phyloP scores from a whole-genome alignment of 30 jellyfish, hydroid and myxozoan species.

The Nemopilema nomurai region DNA sequence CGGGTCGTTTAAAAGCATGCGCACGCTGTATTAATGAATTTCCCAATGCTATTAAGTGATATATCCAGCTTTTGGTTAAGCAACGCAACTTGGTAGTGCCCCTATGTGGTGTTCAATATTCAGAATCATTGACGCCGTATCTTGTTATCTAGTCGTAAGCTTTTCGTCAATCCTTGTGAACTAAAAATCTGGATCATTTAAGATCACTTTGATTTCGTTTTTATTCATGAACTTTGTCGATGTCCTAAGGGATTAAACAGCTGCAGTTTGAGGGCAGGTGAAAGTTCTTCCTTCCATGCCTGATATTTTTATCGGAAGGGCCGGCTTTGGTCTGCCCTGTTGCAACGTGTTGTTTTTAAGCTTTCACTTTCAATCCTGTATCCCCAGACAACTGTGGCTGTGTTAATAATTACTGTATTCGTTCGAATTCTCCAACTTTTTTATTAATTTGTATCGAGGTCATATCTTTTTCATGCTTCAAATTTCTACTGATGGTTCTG shows the following conservation, averaged over 20 bases:
- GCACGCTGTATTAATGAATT: conserved; percentile 26
- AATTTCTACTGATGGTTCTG: too few species aligned
- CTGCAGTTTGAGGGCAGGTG: neutral
- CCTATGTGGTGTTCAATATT: neutral
- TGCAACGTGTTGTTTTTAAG: too few species aligned
- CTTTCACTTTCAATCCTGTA: too few species aligned
- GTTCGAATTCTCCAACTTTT: too few species aligned
- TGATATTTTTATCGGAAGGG: neutral
- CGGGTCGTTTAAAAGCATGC: conserved; percentile 35
- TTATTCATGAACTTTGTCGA: conserved; percentile 12
- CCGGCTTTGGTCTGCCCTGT: too few species aligned
- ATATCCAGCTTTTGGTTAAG: neutral
- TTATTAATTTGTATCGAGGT: too few species aligned
- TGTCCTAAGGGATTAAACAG: neutral
- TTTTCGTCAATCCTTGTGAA: conserved; percentile 33
- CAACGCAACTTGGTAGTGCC: neutral
- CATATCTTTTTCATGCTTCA: too few species aligned
- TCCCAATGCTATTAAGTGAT: neutral
- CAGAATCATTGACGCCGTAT: conserved; percentile 30
- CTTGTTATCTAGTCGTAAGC: neutral
- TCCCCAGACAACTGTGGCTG: too few species aligned
- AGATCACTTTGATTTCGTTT: conserved; percentile 35
- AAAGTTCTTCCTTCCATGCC: neutral
- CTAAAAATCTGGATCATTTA: conserved; percentile 46
- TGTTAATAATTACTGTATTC: too few species aligned